Conservation (phyloP, 2,113 vertebrate species). For the Psephotus haematonotus region DNA sequence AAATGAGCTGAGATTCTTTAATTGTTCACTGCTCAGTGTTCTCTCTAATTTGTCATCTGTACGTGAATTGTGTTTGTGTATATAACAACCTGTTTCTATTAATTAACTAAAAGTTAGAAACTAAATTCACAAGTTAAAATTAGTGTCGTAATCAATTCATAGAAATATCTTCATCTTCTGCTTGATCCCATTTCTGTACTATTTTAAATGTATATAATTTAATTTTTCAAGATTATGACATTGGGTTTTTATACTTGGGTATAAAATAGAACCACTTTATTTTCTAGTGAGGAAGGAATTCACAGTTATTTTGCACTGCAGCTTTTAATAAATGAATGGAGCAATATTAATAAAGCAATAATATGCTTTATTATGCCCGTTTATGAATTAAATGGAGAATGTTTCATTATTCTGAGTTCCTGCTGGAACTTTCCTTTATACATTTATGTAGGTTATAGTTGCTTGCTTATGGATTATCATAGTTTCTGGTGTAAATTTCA, state of each 20-base stretch:
- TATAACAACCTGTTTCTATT: background rate
- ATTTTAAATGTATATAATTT: background rate
- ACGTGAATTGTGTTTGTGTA: background rate
- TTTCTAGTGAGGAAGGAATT: background rate
- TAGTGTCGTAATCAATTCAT: background rate
- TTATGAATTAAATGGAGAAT: background rate
- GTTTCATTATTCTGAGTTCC: background rate
- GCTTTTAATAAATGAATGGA: background rate
- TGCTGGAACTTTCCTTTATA: background rate
- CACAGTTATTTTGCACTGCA: background rate
- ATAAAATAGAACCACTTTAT: background rate
- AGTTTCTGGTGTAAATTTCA: background rate
- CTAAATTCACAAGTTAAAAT: background rate
- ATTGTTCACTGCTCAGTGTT: fast-evolving
- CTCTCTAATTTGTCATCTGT: background rate
- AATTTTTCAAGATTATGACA: background rate
- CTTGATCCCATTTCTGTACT: background rate
- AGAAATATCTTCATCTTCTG: background rate
- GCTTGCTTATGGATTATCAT: background rate
- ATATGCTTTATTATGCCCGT: background rate
- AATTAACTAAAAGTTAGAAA: background rate
- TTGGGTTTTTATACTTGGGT: background rate
- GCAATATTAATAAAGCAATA: background rate
- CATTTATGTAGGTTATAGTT: background rate
- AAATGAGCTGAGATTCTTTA: background rate